Evolutionary conservation across 2,797 vertebrate genomes (phyloP).

Genomic region (Sebastes cheni): DNA sequence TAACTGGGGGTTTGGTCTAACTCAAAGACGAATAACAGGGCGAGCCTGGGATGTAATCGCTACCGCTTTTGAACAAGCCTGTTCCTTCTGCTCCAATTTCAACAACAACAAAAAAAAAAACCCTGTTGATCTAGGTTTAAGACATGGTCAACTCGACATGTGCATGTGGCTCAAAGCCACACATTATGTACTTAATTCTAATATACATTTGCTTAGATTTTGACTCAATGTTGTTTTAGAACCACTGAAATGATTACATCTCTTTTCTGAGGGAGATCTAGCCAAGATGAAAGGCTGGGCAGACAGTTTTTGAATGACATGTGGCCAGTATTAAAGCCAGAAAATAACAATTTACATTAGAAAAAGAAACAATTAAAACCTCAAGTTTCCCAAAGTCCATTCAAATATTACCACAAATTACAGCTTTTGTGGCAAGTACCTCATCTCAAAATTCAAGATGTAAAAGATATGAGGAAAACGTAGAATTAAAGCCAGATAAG

Average conservation of each 20-base stretch:
- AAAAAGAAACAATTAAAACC: background rate
- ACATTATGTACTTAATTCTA: background rate
- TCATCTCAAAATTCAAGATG: background rate
- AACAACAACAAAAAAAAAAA: conserved; percentile 10
- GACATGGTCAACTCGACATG: background rate
- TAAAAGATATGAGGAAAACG: background rate
- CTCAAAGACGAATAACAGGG: conserved; percentile 39
- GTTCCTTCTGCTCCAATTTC: conserved; percentile 14
- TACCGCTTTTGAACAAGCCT: conserved; percentile 29
- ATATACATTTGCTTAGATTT: background rate
- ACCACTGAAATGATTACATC: background rate
- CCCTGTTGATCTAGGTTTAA: background rate
- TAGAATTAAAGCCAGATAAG: background rate
- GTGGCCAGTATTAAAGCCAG: background rate
- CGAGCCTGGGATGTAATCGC: conserved; percentile 29
- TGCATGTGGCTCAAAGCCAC: background rate
- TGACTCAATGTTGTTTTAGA: background rate
- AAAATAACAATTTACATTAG: background rate
- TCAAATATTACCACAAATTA: background rate
- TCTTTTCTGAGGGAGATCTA: background rate
- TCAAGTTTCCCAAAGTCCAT: background rate
- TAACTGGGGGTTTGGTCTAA: conserved; percentile 48
- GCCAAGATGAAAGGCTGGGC: background rate
- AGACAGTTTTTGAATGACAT: background rate
- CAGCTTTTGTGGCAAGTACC: background rate